Evolutionary conservation across 2,797 vertebrate genomes (phyloP), one percentile per base, ranked within the genome.

Genomic region (Schizopygopsis pylzovi): DNA sequence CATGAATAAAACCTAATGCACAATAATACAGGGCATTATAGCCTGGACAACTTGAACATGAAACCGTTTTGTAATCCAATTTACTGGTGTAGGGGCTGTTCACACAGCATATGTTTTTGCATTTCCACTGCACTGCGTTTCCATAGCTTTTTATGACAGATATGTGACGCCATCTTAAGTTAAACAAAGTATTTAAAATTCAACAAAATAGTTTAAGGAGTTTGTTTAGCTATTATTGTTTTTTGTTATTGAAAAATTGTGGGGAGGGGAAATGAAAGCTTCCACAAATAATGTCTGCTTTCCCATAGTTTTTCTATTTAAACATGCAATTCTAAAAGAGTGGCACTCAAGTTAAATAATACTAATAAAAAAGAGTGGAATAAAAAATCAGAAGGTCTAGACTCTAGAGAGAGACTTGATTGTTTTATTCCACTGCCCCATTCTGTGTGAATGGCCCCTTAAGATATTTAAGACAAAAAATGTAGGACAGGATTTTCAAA

Each of bases 1-100:
- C 33, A 76, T 92, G 87, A 9, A 88, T 83, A 94, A 80, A 61
- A 39, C 89, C 90, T 85, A 88, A 59, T 87, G 76, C 47, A 83
- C 68, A 61, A n/a, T 43, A 22, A 73, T 3, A 65, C 20, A 18
- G 28, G 15, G 13, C 7, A 82, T 43, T 18, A 71, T 39, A 59
- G 13, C 67, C 28, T 65, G 2, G 16, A 18, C 28, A 63, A 63
- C 7, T 25, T n/a, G 1, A 41, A 18, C 11, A n/a, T 15, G 5
- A 54, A 56, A 56, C 1, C 0, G 16, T 54, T 77, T 39, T 78
- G 6, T 56, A 45, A 45, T 72, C 18, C 18, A 37, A 15, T 18
- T 28, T 28, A 49, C 4, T 1, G 2, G n/a, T 61, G 4, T n/a
- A 65, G 63, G 61, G 12, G n/a, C 61, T 28, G 61, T 63, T 63